Percentiles rank a stretch among this genome's conserved stretches.
phyloP scores from a whole-genome alignment of 2,113 vertebrate species.

The Pelusios castaneus region DNA sequence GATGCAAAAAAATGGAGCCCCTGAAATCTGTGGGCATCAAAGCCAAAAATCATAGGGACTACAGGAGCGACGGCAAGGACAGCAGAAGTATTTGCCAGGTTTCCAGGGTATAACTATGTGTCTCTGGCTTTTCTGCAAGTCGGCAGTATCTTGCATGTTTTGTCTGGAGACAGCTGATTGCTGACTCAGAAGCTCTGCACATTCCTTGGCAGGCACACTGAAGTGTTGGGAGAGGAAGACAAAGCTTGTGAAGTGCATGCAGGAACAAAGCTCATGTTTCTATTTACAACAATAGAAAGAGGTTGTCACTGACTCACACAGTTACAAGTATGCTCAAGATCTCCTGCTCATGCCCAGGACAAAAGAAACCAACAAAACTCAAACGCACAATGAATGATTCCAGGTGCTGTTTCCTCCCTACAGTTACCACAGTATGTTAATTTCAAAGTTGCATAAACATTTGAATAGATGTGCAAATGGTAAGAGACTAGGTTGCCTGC shows the following conservation, averaged over 20 bases:
- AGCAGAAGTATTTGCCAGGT: slow-evolving; percentile 41
- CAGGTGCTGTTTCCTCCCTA: slow-evolving; percentile 20
- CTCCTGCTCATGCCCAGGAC: slow-evolving; percentile 25
- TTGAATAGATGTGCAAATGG: background rate
- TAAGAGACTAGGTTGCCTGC: background rate
- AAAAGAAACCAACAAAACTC: slow-evolving; percentile 18
- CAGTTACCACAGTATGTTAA: background rate
- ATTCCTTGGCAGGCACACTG: slow-evolving; percentile 56
- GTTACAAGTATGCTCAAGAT: slow-evolving; percentile 36
- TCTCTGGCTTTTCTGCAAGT: background rate
- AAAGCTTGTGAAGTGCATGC: slow-evolving; percentile 28
- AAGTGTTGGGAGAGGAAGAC: background rate
- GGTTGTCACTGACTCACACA: slow-evolving; percentile 56
- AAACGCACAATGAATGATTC: background rate
- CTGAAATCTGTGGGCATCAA: slow-evolving; percentile 25
- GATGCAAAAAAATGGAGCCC: slow-evolving; percentile 37
- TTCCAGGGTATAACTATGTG: slow-evolving; percentile 40
- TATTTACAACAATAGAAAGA: slow-evolving; percentile 67
- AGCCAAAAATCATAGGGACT: slow-evolving; percentile 30
- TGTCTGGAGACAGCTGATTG: slow-evolving; percentile 65
- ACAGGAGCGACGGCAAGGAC: slow-evolving; percentile 30
- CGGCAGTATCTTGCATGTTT: slow-evolving; percentile 49
- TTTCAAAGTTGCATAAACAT: background rate
- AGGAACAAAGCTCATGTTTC: slow-evolving; percentile 49
- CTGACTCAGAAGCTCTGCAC: slow-evolving; percentile 70